Base-by-base conservation (phyloP, 2,797 vertebrate species). In the Parauchenoglanis ngamensis region DNA sequence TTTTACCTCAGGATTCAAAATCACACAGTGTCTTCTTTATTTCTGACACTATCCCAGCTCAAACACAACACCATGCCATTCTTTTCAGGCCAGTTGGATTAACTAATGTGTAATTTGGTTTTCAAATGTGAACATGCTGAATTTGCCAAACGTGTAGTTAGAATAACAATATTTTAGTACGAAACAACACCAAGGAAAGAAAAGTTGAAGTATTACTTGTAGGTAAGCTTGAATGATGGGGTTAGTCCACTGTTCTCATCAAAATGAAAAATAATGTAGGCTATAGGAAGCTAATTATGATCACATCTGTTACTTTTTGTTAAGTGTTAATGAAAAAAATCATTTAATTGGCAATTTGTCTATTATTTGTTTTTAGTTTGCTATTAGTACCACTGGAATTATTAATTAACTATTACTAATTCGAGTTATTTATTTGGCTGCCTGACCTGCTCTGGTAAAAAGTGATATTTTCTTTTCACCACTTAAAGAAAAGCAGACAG, bases 401-500 rank as follows among this genome's bases (percentile, higher is more conserved):
- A 56, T 83, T 19, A 83, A 52, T 11, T 7, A 67, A 52, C n/a
- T 31, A 28, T 67, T 67, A 78, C 52, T 78, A 35, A 10, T 75
- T 44, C 28, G 46, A 86, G 75, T 57, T 83, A 75, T 70, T 63
- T 35, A 75, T 89, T 89, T 88, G 79, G 83, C 84, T 87, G 90
- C 90, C 85, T 91, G 92, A 90, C 91, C 90, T 90, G 91, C 89
- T 52, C 88, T 91, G 82, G 91, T 89, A 90, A 91, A 40, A 91
- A 90, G 87, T 82, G 84, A 86, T 88, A 91, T 91, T 91, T 92
- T 87, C 79, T 85, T 35, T 83, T 88, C 75, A 67, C 65, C 49
- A 59, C 93, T 93, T 56, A 79, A 57, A 94, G 92, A 93, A 92
- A 94, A 93, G 93, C 92, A 92, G 90, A 91, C 92, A 92, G 88